phyloP scores from a whole-genome alignment of 2,797 vertebrate species.

The Mergus octosetaceus region DNA sequence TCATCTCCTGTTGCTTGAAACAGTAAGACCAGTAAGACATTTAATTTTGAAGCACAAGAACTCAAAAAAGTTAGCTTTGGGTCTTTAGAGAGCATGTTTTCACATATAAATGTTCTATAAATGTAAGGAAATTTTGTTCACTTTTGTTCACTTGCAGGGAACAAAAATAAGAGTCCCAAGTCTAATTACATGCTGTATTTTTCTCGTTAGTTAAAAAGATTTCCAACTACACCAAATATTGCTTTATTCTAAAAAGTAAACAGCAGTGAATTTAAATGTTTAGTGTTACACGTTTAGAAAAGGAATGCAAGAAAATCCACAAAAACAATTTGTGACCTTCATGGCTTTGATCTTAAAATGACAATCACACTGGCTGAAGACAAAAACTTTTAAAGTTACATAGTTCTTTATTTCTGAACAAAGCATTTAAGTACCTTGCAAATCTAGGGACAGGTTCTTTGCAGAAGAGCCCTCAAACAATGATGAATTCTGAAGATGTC shows the following conservation, averaged over 20 bases:
- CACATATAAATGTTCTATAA: neutral
- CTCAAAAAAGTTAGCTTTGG: neutral
- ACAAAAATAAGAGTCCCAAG: neutral
- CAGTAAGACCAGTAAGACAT: rapidly evolving
- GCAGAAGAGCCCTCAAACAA: constrained; percentile 88
- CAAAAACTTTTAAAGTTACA: neutral
- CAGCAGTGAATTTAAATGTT: neutral
- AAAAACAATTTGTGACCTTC: neutral
- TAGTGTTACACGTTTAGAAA: neutral
- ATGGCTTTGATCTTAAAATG: neutral
- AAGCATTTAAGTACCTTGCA: constrained; percentile 81
- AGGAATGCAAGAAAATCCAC: neutral
- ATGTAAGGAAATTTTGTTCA: neutral
- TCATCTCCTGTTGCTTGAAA: neutral
- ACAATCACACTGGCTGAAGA: neutral
- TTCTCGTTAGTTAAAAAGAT: neutral
- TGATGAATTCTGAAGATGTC: constrained; percentile 84
- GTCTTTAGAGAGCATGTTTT: neutral
- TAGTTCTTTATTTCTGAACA: neutral
- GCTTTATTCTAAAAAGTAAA: neutral
- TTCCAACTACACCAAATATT: neutral
- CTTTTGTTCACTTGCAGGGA: neutral
- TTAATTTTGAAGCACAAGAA: neutral
- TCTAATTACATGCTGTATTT: neutral
- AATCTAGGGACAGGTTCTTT: constrained; percentile 89